Evolutionary conservation across 2,888 invertebrate genomes (phyloP), one percentile per base, ranked within the genome.

Genomic region (Corbicula japonica): DNA sequence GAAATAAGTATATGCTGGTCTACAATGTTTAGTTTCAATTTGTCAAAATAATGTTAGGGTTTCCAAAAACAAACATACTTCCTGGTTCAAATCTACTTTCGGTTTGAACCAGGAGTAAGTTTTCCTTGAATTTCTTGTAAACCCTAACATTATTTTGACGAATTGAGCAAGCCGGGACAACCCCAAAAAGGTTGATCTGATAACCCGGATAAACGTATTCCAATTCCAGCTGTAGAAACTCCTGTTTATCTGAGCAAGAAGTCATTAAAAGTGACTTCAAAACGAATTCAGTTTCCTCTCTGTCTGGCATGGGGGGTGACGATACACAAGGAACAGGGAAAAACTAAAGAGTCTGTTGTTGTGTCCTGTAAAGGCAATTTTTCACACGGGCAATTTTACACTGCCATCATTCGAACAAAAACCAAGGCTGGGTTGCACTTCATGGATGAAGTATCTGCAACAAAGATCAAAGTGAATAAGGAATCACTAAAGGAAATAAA

Each of bases 301-400:
- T 3, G 3, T 50, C 68, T 75, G 2, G 79, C 75, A 10, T 78
- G 78, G 69, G 73, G 68, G 34, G 62, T 74, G 2, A 79, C 75
- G 18, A 74, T 70, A 52, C 79, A 79, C 35, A 79, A 79, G 52
- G 75, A 70, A 32, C 79, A 79, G 30, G 63, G 79, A 35, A 76
- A 72, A 52, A 78, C 78, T 10, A 74, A 76, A 65, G 52, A 71
- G 44, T 30, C n/a, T 30, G 54, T 41, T 71, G 76, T 71, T 18
- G 60, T 71, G 8, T 71, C 50, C 18, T 70, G 63, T 61, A 3
- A 50, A 30, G 58, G 76, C 2, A 48, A 32, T 26, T 76, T 76
- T 60, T 35, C 34, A 12, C 52, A 46, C 4, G 71, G 65, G 5
- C 71, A 65, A 38, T 76, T 71, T 54, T 69, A 76, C 56, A 76